A percentile compares a stretch with the other conserved stretches of the same genome.
Evolutionary conservation across 2,113 vertebrate genomes (phyloP).

Genomic region (Oreotragus oreotragus): DNA sequence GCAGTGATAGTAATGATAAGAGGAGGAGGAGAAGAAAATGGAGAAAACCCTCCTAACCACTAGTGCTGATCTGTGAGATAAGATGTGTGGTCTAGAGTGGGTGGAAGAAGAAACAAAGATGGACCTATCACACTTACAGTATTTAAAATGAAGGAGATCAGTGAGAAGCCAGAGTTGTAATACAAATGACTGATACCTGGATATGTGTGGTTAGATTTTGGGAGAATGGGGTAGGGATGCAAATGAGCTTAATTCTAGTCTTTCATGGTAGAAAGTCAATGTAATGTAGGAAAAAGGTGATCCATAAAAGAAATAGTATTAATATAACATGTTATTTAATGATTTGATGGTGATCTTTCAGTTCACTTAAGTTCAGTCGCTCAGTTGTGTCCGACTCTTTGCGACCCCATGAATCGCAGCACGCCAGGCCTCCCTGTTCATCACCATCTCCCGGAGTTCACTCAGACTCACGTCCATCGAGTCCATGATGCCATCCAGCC

Average conservation of each 20-base stretch:
- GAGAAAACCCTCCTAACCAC: not conserved
- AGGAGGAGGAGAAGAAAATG: not conserved
- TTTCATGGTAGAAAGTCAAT: not conserved
- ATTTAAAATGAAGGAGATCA: not conserved
- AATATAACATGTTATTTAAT: not conserved
- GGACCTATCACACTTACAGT: not conserved
- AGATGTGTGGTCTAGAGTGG: not conserved
- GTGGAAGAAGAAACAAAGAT: not conserved
- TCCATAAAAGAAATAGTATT: not conserved
- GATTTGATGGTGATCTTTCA: not conserved
- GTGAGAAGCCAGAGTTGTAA: not conserved
- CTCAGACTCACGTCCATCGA: too few relatives aligned
- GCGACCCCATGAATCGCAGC: not conserved
- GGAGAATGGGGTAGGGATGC: not conserved
- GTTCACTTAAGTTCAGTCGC: too few relatives aligned
- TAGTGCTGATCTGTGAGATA: not conserved
- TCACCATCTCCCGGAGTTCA: too few relatives aligned
- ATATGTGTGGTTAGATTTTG: not conserved
- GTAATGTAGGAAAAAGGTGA: not conserved
- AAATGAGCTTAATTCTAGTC: not conserved
- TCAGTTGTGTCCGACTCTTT: too few relatives aligned
- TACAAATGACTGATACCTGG: not conserved
- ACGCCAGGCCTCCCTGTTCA: too few relatives aligned
- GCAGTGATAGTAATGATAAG: not conserved
- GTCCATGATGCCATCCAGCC: too few relatives aligned